A percentile compares a stretch with the other conserved stretches of the same genome.
Conservation (phyloP, 2,113 vertebrate species). For the Telmatochromis sp. region DNA sequence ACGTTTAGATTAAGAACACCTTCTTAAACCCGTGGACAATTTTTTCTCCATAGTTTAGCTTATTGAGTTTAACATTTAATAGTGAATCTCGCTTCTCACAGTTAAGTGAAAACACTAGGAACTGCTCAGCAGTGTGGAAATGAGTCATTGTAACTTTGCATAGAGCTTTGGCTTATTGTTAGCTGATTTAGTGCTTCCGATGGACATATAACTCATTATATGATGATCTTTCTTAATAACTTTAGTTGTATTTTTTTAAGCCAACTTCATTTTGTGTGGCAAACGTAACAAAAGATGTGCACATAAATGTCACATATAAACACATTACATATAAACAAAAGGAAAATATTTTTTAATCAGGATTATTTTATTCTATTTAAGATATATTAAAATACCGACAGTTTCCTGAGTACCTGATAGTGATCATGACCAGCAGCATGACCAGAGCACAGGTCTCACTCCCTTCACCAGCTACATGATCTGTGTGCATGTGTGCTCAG, state of each 20-base stretch:
- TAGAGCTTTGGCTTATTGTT: not conserved
- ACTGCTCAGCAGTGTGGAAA: not conserved
- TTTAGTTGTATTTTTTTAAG: not conserved
- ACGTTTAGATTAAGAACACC: slow-evolving; percentile 15
- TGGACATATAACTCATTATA: not conserved
- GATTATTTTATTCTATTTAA: not conserved
- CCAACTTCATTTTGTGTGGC: not conserved
- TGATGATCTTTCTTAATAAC: not conserved
- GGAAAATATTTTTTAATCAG: not conserved
- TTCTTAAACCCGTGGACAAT: not conserved
- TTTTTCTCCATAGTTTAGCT: not conserved
- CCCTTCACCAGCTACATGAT: not conserved
- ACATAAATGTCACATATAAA: not conserved
- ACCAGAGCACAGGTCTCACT: not conserved
- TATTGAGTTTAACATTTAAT: not conserved
- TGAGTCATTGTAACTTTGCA: not conserved
- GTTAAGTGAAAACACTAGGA: not conserved
- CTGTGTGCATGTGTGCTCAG: not conserved
- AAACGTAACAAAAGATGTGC: not conserved
- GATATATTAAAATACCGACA: not conserved
- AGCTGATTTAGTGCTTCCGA: not conserved
- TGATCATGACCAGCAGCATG: not conserved
- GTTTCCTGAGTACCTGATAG: not conserved
- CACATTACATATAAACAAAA: not conserved
- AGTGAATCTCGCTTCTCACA: not conserved